These are phyloP conservation scores for Charadrius vociferus DNA, from an alignment of 2,113 vertebrate genomes.

Conservation along the genomic window DNA sequence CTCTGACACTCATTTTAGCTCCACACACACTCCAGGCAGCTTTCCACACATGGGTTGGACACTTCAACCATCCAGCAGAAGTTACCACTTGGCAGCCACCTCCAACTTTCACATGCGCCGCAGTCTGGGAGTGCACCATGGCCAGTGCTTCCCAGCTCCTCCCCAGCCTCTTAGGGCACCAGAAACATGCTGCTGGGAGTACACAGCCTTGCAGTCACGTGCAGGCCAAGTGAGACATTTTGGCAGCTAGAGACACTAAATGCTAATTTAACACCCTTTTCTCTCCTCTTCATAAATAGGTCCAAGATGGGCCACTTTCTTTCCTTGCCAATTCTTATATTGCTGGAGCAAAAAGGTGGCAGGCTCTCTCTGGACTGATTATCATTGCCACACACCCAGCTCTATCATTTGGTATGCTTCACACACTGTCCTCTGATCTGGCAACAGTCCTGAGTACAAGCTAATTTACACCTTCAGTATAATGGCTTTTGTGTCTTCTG, in stretches of 20 bases:
- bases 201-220: neutral
- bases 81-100: neutral
- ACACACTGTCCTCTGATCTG: neutral
- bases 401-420: neutral
- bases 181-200: neutral
- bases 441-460: neutral
- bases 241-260: neutral
- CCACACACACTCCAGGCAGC: neutral
- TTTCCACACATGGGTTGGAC: neutral
- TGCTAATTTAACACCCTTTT: neutral
- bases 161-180: neutral
- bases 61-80: neutral
- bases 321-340: neutral
- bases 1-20: neutral
- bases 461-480: conserved; percentile 31
- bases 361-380: neutral
- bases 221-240: neutral
- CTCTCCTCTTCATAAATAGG: neutral
- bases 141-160: neutral
- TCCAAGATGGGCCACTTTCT: neutral
- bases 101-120: fast-evolving
- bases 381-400: neutral
- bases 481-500: conserved; percentile 7
- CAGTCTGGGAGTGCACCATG: fast-evolving
- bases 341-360: neutral